Evolutionary conservation across 2,797 vertebrate genomes (phyloP).

Genomic region (Diceros bicornis): DNA sequence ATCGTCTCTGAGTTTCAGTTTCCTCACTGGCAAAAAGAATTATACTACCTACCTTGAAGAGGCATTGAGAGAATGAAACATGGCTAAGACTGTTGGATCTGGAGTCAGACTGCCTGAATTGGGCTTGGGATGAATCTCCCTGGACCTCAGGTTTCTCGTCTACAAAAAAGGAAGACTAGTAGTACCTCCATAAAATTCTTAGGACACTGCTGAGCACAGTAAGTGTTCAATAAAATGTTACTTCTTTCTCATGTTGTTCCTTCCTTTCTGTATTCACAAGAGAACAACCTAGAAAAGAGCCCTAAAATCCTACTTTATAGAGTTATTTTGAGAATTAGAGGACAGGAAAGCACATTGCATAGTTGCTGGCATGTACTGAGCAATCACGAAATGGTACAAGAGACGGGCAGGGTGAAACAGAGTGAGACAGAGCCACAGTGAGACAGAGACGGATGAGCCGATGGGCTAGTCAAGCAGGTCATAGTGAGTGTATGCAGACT

Average conservation of each 20-base stretch:
- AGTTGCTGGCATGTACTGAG: background rate
- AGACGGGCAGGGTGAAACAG: background rate
- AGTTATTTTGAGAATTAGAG: background rate
- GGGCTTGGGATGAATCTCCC: background rate
- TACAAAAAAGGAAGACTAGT: background rate
- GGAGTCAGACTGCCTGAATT: background rate
- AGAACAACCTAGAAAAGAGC: background rate
- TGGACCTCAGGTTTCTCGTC: background rate
- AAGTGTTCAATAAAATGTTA: background rate
- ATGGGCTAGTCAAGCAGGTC: background rate
- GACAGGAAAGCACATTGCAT: background rate
- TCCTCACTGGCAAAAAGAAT: background rate
- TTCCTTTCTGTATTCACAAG: background rate
- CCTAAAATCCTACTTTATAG: background rate
- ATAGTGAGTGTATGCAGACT: background rate
- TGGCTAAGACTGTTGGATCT: background rate
- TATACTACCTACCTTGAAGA: background rate
- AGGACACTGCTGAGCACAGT: background rate
- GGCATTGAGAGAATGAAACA: background rate
- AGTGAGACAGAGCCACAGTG: fast-evolving
- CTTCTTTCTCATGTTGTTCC: background rate
- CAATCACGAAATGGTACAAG: background rate
- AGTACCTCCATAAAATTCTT: background rate
- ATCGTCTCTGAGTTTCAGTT: background rate
- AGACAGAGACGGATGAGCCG: too few species aligned